Evolutionary conservation across 2,888 invertebrate species (phyloP).

Genomic region (Microctonus aethiopoides): DNA sequence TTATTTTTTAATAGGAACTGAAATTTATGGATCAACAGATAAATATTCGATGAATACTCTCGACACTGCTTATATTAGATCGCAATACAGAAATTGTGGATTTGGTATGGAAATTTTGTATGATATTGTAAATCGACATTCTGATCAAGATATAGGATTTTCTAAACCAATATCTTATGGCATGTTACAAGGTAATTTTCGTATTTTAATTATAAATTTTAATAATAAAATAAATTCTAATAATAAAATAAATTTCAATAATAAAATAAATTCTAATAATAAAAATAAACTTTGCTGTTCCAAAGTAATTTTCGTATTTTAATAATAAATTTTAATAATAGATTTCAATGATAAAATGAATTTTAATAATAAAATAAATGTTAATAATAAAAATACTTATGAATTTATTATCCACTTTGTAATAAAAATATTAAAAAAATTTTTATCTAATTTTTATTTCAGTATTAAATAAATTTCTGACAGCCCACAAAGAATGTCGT

Average conservation of each 20-base stretch:
- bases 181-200: constrained; percentile 64
- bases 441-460: constrained; percentile 28
- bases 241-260: no score
- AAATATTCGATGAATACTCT: constrained; percentile 61
- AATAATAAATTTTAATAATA: no score
- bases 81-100: constrained; percentile 57
- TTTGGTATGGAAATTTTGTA: constrained; percentile 57
- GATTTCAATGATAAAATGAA: no score
- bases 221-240: no score
- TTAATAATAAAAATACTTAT: not conserved
- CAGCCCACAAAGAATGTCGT: constrained; percentile 52
- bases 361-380: no score
- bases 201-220: no score
- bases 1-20: constrained; percentile 52
- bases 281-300: no score
- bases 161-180: constrained; percentile 63
- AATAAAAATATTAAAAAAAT: no score
- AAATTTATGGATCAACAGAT: constrained; percentile 49
- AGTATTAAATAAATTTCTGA: constrained; percentile 62
- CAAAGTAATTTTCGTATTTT: no score
- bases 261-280: no score
- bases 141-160: constrained; percentile 62
- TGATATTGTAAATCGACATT: constrained; percentile 52
- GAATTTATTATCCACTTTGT: not conserved
- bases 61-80: constrained; percentile 63